phyloP scores from a whole-genome alignment of 1,140 invertebrate species.

The Polypedilum pembai region DNA sequence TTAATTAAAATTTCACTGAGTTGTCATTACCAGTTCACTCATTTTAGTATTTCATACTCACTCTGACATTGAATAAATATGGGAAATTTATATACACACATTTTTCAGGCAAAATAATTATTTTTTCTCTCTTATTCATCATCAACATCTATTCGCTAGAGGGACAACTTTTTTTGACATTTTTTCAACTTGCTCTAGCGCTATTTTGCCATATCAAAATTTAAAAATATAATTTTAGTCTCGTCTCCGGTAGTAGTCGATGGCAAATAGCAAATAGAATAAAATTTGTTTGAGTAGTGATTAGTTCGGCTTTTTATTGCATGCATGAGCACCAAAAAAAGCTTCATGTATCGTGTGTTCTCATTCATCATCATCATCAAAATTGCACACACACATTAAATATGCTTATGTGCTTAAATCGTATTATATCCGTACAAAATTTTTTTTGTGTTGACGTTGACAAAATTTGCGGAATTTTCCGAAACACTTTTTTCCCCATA shows the following conservation, averaged over 20 bases:
- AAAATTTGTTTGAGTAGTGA: slow-evolving; percentile 7
- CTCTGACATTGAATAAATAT: slow-evolving; percentile 26
- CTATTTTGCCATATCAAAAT: neutral
- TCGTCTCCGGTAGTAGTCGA: neutral
- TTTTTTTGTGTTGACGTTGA: neutral
- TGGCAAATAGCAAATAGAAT: neutral
- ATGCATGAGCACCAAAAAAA: neutral
- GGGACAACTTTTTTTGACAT: slow-evolving; percentile 15
- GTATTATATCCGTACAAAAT: neutral
- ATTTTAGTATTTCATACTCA: neutral
- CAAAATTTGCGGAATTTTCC: slow-evolving; percentile 15
- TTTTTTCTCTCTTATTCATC: neutral
- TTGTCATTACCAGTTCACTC: slow-evolving; percentile 24
- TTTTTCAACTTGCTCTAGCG: neutral
- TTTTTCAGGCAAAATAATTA: slow-evolving; percentile 19
- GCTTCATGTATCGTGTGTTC: neutral
- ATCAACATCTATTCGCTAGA: neutral
- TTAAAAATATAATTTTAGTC: neutral
- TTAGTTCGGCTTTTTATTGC: slow-evolving; percentile 11
- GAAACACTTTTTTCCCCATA: neutral
- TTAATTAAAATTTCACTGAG: slow-evolving; percentile 27
- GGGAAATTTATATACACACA: neutral
- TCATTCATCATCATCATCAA: slow-evolving; percentile 10
- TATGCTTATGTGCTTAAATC: slow-evolving; percentile 9
- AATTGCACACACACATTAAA: neutral